Evolutionary conservation across 2,113 vertebrate genomes (phyloP), one percentile per base, ranked within the genome.

Genomic region (Myxocyprinus asiaticus): DNA sequence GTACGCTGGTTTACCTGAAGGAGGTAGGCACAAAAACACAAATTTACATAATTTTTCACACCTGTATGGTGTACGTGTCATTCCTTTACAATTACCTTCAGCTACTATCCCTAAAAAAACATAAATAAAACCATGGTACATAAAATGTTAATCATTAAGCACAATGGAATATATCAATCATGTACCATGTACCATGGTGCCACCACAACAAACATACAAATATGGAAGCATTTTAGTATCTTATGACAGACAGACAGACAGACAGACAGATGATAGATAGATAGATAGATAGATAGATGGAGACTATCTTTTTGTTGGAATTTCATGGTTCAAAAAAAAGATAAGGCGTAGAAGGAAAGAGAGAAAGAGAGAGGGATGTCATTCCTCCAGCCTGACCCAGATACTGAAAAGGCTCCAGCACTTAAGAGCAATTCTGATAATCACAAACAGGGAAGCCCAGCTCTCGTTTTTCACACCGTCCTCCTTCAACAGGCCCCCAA

Each of bases 1-100:
- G 80, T 95, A 99, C 0, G 9, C 68, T 0, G 96, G 93, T 65
- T 94, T 96, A 79, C 97, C 98, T 99, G 82, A 47, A 85, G 68
- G 3, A 67, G n/a, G n/a, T n/a, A n/a, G n/a, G n/a, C 4, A 77
- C 6, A 61, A 15, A 69, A 9, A 58, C 48, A 64, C 42, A 77
- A n/a, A 66, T 33, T 45, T 65, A n/a, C n/a, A n/a, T n/a, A n/a
- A n/a, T n/a, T 45, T 2, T 11, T 51, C 62, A 45, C 44, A 12
- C 3, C 15, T 76, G 44, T 7, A 58, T 72, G 63, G 10, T 66
- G 15, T 80, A 67, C n/a, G n/a, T n/a, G n/a, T n/a, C n/a, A 7
- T 17, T n/a, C 53, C 42, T 58, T 45, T 45, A 56, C 43, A 44
- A 7, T 72, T 72, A 71, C 17, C 51, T n/a, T n/a, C n/a, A n/a